Conservation (phyloP, 2,797 vertebrate genomes). For the Paratrypauchen microcephalus region DNA sequence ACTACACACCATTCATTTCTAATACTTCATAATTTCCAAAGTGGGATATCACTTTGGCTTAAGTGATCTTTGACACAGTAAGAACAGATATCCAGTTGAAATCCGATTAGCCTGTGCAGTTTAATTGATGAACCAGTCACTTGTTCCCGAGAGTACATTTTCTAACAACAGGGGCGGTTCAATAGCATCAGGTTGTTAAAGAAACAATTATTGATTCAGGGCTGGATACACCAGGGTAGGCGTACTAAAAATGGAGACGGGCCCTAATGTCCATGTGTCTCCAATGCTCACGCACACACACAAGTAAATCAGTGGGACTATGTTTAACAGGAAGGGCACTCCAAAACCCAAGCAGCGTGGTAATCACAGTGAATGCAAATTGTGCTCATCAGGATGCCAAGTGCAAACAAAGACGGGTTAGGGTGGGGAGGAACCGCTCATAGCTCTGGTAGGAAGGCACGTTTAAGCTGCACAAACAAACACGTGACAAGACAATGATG, state of each 20-base stretch:
- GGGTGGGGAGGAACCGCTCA: slow-evolving; percentile 22
- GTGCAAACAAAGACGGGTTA: slow-evolving; percentile 43
- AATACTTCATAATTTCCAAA: slow-evolving; percentile 13
- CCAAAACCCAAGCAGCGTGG: slow-evolving; percentile 29
- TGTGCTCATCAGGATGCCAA: slow-evolving; percentile 36
- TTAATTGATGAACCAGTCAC: slow-evolving; percentile 30
- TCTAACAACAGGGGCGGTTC: slow-evolving; percentile 38
- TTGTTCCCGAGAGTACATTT: slow-evolving; percentile 22
- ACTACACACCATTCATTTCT: slow-evolving; percentile 21
- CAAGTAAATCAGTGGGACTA: slow-evolving; percentile 44
- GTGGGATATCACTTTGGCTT: background rate
- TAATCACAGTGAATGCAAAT: slow-evolving; percentile 49
- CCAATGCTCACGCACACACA: slow-evolving; percentile 45
- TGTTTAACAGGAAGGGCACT: slow-evolving; percentile 62
- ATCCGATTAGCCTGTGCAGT: slow-evolving; percentile 45
- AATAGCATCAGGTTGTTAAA: slow-evolving; percentile 45
- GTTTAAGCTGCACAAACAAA: slow-evolving; percentile 31
- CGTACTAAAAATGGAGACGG: slow-evolving; percentile 54
- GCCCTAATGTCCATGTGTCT: slow-evolving; percentile 38
- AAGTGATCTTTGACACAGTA: slow-evolving; percentile 27
- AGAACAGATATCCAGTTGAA: slow-evolving; percentile 19
- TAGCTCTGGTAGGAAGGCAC: slow-evolving; percentile 15
- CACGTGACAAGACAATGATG: background rate
- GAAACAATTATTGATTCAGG: slow-evolving; percentile 58
- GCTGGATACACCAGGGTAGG: slow-evolving; percentile 39